Evolutionary conservation across 2,113 vertebrate species (phyloP), one percentile per base, ranked within the genome.

Genomic region (Plecotus auritus): DNA sequence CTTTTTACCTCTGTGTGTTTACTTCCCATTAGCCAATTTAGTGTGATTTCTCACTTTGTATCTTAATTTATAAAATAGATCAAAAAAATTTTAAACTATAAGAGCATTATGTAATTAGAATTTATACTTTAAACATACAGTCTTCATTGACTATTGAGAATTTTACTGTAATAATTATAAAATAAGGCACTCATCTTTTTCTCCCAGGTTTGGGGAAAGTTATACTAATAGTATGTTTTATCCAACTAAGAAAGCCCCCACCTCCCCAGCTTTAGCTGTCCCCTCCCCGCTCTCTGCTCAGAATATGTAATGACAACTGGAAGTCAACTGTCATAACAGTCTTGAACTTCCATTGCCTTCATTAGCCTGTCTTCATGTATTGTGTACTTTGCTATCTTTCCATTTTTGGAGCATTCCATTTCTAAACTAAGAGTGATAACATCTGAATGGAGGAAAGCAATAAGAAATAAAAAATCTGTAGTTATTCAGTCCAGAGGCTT

Each of bases 1-100:
- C 66, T 69, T 91, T 67, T 67, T 84, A 30, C 23, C 28, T 61
- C 42, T 9, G 3, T 61, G n/a, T 82, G 11, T 76, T 4, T 74
- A 17, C 81, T 72, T 81, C 72, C 9, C 45, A 0, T n/a, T 74
- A n/a, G 42, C 70, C 42, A 67, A 1, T 40, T 81, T 54, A 64
- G n/a, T 40, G 16, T 74, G 35, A 4, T 59, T 0, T 67, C 61
- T 80, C 20, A 45, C 42, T 88, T 1, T 47, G 3, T 45, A 28
- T 40, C 10, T 87, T 28, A 47, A 49, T 70, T 89, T 73, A 45
- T 80, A 74, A 84, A 93, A 51, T 91, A 81, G 23, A 23, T 89
- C 17, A 81, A 40, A 88, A 66, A 23, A 66, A 67, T 51, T 9
- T 45, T 49, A 90, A 14, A 56, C 45, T 69, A 30, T 10, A 85